Conservation (phyloP, 2,888 invertebrate species). For the Pseudeuparius sepicola region DNA sequence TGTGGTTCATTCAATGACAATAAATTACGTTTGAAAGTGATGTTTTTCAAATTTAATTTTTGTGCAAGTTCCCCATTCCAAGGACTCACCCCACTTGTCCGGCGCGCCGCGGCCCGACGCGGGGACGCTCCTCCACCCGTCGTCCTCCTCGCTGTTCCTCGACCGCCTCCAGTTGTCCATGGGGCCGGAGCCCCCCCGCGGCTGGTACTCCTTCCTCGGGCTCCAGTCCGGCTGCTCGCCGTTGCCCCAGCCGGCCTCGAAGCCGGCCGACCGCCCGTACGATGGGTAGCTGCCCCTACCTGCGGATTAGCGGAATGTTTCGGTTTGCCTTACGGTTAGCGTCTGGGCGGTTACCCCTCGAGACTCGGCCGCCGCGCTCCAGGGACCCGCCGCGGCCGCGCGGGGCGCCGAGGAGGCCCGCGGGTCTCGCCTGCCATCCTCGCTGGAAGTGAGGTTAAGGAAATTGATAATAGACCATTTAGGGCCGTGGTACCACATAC, state of each 20-base stretch:
- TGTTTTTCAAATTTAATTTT: background rate
- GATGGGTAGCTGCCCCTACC: slow-evolving; percentile 33
- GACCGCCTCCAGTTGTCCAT: slow-evolving; percentile 43
- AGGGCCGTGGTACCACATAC: too few species aligned
- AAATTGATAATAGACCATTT: too few species aligned
- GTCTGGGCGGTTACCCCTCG: too few species aligned
- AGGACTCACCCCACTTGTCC: slow-evolving; percentile 46
- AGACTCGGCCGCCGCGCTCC: slow-evolving; percentile 36
- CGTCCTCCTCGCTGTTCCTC: slow-evolving; percentile 38
- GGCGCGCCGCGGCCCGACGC: slow-evolving; percentile 31
- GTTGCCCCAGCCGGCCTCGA: slow-evolving; percentile 45
- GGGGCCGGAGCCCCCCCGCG: slow-evolving; percentile 37
- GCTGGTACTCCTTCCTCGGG: slow-evolving; percentile 46
- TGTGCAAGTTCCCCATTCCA: too few species aligned
- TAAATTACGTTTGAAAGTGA: background rate
- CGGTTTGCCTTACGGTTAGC: too few species aligned
- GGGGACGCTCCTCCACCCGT: slow-evolving; percentile 36
- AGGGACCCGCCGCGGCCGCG: slow-evolving; percentile 42
- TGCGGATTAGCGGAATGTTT: too few species aligned
- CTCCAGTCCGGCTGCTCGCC: slow-evolving; percentile 49
- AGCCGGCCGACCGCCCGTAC: slow-evolving; percentile 32
- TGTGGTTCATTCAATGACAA: too few species aligned
- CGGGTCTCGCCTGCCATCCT: slow-evolving; percentile 42
- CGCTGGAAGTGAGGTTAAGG: slow-evolving; percentile 21
- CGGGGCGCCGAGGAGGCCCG: slow-evolving; percentile 32